A percentile compares a stretch with the other conserved stretches of the same genome.
These are phyloP conservation scores for Desmodus rotundus DNA, from an alignment of 2,113 vertebrate genomes.

Conservation along the genomic window DNA sequence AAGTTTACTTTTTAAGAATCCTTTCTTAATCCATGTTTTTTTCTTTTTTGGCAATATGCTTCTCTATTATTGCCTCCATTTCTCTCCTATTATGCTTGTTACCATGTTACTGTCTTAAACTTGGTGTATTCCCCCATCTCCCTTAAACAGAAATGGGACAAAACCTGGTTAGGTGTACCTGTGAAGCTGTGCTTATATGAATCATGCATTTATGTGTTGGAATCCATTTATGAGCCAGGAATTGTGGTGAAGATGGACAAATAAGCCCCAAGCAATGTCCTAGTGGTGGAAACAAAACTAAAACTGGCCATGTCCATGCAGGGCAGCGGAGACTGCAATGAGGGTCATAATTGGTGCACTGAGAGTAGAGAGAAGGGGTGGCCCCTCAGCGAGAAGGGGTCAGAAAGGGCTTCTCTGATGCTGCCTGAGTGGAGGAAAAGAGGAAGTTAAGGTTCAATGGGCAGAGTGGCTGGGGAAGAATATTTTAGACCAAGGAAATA, in stretches of 20 bases:
- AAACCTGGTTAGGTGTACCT: background rate
- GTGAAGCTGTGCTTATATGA: background rate
- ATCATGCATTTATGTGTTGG: background rate
- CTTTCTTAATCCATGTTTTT: background rate
- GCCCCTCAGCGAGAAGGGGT: accelerated
- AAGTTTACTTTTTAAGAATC: background rate
- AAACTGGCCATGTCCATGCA: accelerated
- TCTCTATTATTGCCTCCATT: background rate
- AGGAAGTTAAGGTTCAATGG: background rate
- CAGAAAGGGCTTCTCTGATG: background rate
- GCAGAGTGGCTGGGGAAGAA: background rate
- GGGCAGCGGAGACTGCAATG: too few species aligned
- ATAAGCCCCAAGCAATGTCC: background rate
- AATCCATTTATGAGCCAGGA: background rate
- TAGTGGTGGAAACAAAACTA: background rate
- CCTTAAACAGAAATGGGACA: background rate
- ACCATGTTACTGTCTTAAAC: background rate
- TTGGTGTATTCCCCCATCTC: background rate
- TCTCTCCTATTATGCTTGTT: background rate
- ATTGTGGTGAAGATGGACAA: background rate
- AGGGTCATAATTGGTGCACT: accelerated
- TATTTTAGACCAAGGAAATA: background rate
- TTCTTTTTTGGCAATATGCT: background rate
- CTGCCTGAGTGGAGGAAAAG: background rate
- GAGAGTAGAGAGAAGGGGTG: background rate